Conservation (phyloP, 1,140 invertebrate species). For the Trissolcus basalis region DNA sequence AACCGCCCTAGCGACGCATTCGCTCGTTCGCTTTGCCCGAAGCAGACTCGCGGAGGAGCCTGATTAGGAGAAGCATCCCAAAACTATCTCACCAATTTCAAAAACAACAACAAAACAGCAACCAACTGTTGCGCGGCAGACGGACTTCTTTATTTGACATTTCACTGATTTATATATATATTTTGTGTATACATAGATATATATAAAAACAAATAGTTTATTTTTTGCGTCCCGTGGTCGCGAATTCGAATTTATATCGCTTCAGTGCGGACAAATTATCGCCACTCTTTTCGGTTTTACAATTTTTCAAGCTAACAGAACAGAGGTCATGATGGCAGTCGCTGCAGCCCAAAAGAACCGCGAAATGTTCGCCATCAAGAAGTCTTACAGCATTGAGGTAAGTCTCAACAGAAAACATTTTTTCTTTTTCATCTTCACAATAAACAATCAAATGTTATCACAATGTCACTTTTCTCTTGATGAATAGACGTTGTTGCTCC, state of each 20-base stretch:
- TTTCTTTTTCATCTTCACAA: too few species aligned
- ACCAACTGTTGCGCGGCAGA: slow-evolving; percentile 13
- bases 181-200: slow-evolving; percentile 2
- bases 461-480: too few species aligned
- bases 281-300: neutral
- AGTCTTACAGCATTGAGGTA: slow-evolving; percentile 98
- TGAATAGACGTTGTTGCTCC: too few species aligned
- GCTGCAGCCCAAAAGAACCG: slow-evolving; percentile 92
- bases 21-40: slow-evolving; percentile 75
- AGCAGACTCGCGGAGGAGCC: slow-evolving; percentile 66
- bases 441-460: too few species aligned
- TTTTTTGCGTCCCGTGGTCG: slow-evolving; percentile 36
- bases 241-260: slow-evolving; percentile 20
- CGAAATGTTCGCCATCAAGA: slow-evolving; percentile 96
- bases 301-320: neutral
- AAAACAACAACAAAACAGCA: neutral
- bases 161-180: slow-evolving; percentile 1
- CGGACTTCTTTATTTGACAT: neutral
- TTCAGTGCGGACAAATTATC: slow-evolving; percentile 16
- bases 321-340: slow-evolving; percentile 82
- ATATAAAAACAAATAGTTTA: neutral
- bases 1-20: slow-evolving; percentile 75
- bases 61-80: slow-evolving; percentile 52
- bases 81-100: slow-evolving; percentile 3
- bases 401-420: slow-evolving; percentile 69